Percentiles rank a stretch among this genome's conserved stretches.
Evolutionary conservation across 2,797 vertebrate genomes (phyloP).

Genomic region (Sparus aurata): DNA sequence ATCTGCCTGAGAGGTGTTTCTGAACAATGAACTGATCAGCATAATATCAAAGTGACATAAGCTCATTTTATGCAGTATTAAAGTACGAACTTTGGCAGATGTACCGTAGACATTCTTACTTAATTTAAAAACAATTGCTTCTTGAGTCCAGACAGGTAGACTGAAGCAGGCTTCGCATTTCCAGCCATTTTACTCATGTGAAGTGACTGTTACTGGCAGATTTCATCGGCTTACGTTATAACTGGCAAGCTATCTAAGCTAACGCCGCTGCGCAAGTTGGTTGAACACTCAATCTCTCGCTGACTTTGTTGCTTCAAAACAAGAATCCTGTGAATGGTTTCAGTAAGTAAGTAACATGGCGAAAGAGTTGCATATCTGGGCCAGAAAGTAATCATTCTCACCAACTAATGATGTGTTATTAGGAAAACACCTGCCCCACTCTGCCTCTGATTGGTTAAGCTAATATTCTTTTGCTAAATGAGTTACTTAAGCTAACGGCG

Average conservation of each 20-base stretch:
- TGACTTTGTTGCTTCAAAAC: not conserved
- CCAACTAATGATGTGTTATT: not conserved
- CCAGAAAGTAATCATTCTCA: not conserved
- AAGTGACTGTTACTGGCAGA: too few species aligned
- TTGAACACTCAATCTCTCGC: not conserved
- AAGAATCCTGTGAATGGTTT: not conserved
- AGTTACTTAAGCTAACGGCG: too few species aligned
- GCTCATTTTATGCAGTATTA: too few species aligned
- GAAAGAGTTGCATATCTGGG: not conserved
- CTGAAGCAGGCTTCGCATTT: not conserved
- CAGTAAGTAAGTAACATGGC: too few species aligned
- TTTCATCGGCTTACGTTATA: not conserved
- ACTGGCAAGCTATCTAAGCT: not conserved
- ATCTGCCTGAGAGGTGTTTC: constrained; percentile 19
- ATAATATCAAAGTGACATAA: constrained; percentile 28
- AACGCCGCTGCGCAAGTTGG: not conserved
- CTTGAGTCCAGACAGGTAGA: not conserved
- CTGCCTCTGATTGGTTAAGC: too few species aligned
- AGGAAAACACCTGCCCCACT: too few species aligned
- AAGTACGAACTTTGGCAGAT: not conserved
- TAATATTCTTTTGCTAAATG: too few species aligned
- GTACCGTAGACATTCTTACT: not conserved
- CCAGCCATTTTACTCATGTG: not conserved
- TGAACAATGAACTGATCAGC: constrained; percentile 9
- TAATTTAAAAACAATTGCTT: not conserved